Evolutionary conservation across 1,140 invertebrate species (phyloP).

Genomic region (Nomia melanderi): DNA sequence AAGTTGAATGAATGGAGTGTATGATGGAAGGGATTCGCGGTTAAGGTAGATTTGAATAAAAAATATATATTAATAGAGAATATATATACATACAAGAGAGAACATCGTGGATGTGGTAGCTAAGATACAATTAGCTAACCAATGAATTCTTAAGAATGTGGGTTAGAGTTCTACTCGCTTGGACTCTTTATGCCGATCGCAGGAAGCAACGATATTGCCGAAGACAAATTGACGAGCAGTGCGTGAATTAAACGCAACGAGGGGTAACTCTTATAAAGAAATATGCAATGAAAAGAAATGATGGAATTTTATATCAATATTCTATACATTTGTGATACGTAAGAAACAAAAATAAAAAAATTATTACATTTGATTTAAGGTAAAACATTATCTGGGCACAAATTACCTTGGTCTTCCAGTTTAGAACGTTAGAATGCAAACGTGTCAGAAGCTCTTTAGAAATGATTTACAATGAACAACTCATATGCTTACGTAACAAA

Average conservation of each 20-base stretch:
- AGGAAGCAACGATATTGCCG: no score
- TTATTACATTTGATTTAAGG: conserved; percentile 37
- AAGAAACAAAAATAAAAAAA: conserved; percentile 39
- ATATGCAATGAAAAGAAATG: conserved; percentile 28
- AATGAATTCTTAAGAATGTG: no score
- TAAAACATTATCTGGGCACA: conserved; percentile 36
- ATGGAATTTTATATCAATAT: conserved; percentile 52
- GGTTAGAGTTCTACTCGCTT: no score
- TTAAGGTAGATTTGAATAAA: conserved; percentile 37
- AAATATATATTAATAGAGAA: conserved; percentile 41
- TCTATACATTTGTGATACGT: conserved; percentile 56
- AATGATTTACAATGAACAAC: conserved; percentile 13
- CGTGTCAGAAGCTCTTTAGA: not conserved
- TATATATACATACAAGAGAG: conserved; percentile 12
- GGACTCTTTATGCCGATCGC: no score
- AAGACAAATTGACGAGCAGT: no score
- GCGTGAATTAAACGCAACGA: no score
- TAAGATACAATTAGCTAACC: no score
- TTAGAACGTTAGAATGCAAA: conserved; percentile 23
- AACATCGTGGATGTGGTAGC: no score
- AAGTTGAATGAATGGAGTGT: conserved; percentile 31
- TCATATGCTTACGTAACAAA: conserved; percentile 6
- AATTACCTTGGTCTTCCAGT: conserved; percentile 54
- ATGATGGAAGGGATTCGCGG: conserved; percentile 22
- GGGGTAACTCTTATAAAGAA: no score